A percentile compares a stretch with the other conserved stretches of the same genome.
Conservation (phyloP, 2,113 vertebrate genomes). For the Isichthys henryi region DNA sequence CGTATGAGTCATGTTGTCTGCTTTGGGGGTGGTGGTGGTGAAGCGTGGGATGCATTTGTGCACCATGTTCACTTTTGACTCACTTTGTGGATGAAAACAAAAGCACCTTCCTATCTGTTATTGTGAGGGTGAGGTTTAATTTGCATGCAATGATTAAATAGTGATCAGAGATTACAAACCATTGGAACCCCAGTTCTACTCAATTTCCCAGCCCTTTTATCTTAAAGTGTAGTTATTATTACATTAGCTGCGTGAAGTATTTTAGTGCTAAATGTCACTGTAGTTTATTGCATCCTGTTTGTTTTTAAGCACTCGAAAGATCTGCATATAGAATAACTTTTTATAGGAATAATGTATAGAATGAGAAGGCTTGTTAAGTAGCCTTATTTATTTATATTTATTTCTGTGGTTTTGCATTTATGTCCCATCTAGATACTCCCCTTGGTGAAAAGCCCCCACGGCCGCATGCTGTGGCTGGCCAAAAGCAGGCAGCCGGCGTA, state of each 20-base stretch:
- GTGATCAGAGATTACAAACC: not conserved
- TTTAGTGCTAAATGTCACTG: not conserved
- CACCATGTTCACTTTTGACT: not conserved
- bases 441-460: not conserved
- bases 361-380: not conserved
- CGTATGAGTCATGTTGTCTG: not conserved
- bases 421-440: not conserved
- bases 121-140: not conserved
- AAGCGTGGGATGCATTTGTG: not conserved
- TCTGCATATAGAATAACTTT: not conserved
- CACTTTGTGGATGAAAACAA: not conserved
- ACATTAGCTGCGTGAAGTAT: not conserved
- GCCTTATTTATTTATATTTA: not conserved
- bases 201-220: not conserved
- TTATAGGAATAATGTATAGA: not conserved
- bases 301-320: not conserved
- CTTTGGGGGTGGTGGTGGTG: not conserved
- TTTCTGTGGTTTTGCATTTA: not conserved
- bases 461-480: not conserved
- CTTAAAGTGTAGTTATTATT: not conserved
- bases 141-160: conserved; percentile 2
- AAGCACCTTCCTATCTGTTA: not conserved
- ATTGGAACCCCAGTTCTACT: not conserved
- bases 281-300: not conserved
- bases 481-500: conserved; percentile 13